Evolutionary conservation across 2,888 invertebrate species (phyloP).

Genomic region (Tiphia femorata): DNA sequence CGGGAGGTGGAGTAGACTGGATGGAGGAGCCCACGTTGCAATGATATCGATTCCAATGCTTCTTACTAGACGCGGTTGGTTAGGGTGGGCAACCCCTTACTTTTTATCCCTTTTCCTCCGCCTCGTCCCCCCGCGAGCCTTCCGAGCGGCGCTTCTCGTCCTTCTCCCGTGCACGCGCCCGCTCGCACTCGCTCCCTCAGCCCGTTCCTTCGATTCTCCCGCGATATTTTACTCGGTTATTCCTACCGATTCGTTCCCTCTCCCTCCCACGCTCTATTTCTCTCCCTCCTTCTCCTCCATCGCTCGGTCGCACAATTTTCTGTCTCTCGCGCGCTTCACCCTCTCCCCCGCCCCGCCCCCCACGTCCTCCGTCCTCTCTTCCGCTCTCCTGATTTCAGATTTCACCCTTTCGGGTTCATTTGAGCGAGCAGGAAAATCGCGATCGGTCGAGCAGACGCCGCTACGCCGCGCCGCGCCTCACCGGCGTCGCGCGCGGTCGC

Average conservation of each 20-base stretch:
- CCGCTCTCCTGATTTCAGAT: conserved; percentile 1
- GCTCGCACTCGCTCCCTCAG: conserved; percentile 28
- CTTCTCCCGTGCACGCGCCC: too few species aligned
- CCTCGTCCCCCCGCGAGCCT: conserved; percentile 48
- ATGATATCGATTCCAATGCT: conserved; percentile 69
- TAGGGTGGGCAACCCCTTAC: conserved; percentile 67
- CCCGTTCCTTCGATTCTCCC: conserved; percentile 47
- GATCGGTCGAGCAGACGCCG: conserved; percentile 18
- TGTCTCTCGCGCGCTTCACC: background rate
- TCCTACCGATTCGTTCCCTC: conserved; percentile 37
- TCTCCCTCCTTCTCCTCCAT: conserved; percentile 11
- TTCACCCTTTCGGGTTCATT: too few species aligned
- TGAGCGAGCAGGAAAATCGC: conserved; percentile 11
- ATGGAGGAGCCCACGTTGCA: conserved; percentile 65
- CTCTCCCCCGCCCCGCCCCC: background rate
- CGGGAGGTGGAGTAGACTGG: conserved; percentile 56
- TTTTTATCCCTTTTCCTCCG: conserved; percentile 65
- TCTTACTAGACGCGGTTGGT: conserved; percentile 66
- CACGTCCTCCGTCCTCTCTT: conserved; percentile 13
- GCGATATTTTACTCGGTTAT: conserved; percentile 60
- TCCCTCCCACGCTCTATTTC: conserved; percentile 12
- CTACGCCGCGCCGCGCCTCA: too few species aligned
- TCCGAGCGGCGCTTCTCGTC: conserved; percentile 40
- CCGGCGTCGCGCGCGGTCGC: background rate
- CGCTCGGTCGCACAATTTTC: conserved; percentile 9